These are phyloP conservation scores for Laticauda laticaudata DNA, from an alignment of 2,113 vertebrate species.

Conservation along the genomic window DNA sequence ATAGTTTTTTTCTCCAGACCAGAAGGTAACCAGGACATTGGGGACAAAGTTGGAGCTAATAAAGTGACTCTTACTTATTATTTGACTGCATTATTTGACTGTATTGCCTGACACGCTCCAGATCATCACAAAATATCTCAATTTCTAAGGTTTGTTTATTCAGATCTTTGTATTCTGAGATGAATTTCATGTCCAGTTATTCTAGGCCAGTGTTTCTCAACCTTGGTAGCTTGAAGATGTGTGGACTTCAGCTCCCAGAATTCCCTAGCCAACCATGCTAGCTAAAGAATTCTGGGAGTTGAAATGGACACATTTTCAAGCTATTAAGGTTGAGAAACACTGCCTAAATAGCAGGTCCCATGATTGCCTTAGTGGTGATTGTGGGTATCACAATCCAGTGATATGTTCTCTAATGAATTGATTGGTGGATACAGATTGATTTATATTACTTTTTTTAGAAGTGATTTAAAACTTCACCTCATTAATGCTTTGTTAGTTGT, in stretches of 20 bases:
- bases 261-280: background rate
- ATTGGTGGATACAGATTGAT: background rate
- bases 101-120: too few relatives aligned
- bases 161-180: background rate
- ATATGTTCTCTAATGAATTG: background rate
- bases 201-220: background rate
- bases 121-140: too few relatives aligned
- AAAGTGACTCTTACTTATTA: too few relatives aligned
- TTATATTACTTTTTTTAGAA: background rate
- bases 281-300: background rate
- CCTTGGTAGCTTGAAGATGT: background rate
- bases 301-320: background rate
- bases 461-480: background rate
- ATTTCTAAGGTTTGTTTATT: background rate
- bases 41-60: too few relatives aligned
- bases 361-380: background rate
- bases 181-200: background rate
- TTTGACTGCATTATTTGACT: too few relatives aligned
- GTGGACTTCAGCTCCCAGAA: background rate
- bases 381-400: background rate
- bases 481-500: constrained; percentile 1
- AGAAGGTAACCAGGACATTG: too few relatives aligned
- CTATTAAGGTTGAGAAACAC: background rate
- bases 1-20: too few relatives aligned
- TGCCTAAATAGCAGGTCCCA: background rate